A percentile compares a stretch with the other conserved stretches of the same genome.
phyloP scores from a whole-genome alignment of 2,888 invertebrate genomes.

The Spatulosminthurus flaviceps region DNA sequence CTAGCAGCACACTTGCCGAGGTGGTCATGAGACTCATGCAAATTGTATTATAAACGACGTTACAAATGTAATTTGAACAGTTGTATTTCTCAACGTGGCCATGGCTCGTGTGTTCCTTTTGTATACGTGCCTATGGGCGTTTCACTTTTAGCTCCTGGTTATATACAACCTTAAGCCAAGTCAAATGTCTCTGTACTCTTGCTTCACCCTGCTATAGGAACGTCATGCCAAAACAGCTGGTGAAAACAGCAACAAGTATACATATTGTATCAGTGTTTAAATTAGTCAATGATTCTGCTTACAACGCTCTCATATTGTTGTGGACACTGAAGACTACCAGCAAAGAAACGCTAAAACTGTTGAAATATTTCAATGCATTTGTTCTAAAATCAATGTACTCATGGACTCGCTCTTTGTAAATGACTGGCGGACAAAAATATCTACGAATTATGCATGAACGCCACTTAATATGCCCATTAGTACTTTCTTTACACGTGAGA shows the following conservation, averaged over 20 bases:
- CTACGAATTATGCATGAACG: neutral
- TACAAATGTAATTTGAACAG: neutral
- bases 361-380: neutral
- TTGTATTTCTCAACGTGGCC: neutral
- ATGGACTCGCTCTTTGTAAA: neutral
- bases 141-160: slow-evolving; percentile 14
- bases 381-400: neutral
- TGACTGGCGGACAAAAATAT: slow-evolving; percentile 2
- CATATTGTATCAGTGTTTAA: neutral
- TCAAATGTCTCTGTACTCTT: neutral
- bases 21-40: slow-evolving; percentile 47
- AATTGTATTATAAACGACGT: slow-evolving; percentile 19
- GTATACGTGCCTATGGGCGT: slow-evolving; percentile 8
- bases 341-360: neutral
- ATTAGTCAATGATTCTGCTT: neutral
- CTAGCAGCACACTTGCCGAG: slow-evolving; percentile 53
- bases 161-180: neutral
- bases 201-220: slow-evolving; percentile 18
- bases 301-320: neutral
- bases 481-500: neutral
- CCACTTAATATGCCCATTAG: neutral
- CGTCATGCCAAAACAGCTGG: slow-evolving; percentile 18
- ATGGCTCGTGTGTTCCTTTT: slow-evolving; percentile 10
- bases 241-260: slow-evolving; percentile 18
- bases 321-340: slow-evolving; percentile 8